Conservation (phyloP, 35 echinoderm and acorn worm genomes). For the Lytechinus variegatus region DNA sequence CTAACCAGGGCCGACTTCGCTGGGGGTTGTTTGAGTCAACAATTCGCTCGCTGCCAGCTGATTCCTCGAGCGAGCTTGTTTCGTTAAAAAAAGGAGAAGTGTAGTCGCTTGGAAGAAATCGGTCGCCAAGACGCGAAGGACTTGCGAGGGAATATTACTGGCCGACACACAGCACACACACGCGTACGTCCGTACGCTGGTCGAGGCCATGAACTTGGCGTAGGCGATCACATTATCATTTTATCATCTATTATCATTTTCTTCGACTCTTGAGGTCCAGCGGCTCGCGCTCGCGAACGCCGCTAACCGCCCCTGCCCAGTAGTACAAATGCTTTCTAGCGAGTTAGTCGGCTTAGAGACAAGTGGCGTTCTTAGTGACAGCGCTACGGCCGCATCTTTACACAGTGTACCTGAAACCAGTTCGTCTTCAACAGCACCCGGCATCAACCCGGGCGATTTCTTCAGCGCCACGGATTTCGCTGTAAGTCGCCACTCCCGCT, state of each 20-base stretch:
- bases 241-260: conserved; percentile 54
- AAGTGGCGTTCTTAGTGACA: conserved; percentile 71
- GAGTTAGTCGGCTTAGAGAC: conserved; percentile 83
- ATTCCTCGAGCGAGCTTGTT: neutral
- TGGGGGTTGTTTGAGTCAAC: conserved; percentile 34
- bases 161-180: conserved; percentile 14
- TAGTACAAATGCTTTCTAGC: conserved; percentile 76
- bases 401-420: conserved; percentile 48
- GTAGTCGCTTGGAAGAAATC: neutral
- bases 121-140: neutral
- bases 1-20: neutral
- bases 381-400: conserved; percentile 44
- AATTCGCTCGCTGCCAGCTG: neutral
- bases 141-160: neutral
- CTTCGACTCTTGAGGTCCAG: neutral
- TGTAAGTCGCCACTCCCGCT: conserved; percentile 60
- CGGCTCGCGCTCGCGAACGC: conserved; percentile 28
- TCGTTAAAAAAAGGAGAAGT: neutral
- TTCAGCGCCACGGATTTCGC: conserved; percentile 60
- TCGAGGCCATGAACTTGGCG: conserved; percentile 29
- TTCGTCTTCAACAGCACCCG: conserved; percentile 46
- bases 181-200: conserved; percentile 26
- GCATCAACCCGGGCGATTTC: conserved; percentile 65
- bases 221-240: conserved; percentile 45
- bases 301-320: neutral